These are phyloP conservation scores for Forbesichthys papilliferus DNA, from an alignment of 2,113 vertebrate genomes.

Conservation along the genomic window DNA sequence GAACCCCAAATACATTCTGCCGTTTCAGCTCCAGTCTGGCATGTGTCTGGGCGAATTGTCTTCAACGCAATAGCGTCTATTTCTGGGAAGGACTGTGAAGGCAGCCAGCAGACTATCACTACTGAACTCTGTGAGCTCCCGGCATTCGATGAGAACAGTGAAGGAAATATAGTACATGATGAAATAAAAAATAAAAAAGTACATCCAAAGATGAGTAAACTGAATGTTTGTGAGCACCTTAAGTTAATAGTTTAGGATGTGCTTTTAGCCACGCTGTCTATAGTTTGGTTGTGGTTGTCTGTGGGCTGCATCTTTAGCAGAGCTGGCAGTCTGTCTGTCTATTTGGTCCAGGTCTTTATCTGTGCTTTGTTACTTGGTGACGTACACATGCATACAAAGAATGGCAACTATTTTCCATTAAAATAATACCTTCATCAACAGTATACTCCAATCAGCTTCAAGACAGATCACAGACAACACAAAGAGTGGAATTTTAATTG, in stretches of 20 bases:
- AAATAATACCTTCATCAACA: constrained; percentile 75
- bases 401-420: constrained; percentile 73
- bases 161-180: too few species aligned
- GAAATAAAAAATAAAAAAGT: too few species aligned
- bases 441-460: constrained; percentile 55
- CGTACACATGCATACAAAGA: constrained; percentile 65
- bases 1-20: constrained; percentile 65
- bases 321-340: constrained; percentile 50
- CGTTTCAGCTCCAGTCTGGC: constrained; percentile 54
- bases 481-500: constrained; percentile 72
- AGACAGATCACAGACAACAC: constrained; percentile 45
- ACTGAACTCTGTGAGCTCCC: constrained; percentile 16
- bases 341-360: constrained; percentile 66
- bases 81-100: constrained; percentile 61
- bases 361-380: constrained; percentile 66
- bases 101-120: constrained; percentile 36
- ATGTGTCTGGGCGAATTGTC: constrained; percentile 25
- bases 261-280: constrained; percentile 54
- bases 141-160: constrained; percentile 35
- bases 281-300: constrained; percentile 45
- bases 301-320: constrained; percentile 34
- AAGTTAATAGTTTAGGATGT: constrained; percentile 24
- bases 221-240: constrained; percentile 40
- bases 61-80: constrained; percentile 54
- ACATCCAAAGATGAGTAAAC: constrained; percentile 29